Evolutionary conservation across 1,140 invertebrate species (phyloP).

Genomic region (Branchinecta lynchi): DNA sequence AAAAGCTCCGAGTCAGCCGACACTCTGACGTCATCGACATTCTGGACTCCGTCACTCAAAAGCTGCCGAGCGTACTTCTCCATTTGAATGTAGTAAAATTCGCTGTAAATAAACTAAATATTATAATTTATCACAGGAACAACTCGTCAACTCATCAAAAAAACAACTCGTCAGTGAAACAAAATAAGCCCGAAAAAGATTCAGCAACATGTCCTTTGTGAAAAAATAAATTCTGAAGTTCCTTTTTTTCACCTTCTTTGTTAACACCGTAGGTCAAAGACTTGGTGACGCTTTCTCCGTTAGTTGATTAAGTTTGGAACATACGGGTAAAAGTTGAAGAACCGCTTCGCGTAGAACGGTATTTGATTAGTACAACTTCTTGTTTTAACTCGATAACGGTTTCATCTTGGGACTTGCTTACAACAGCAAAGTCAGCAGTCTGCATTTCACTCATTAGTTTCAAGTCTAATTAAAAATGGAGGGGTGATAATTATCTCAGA

Average conservation of each 20-base stretch:
- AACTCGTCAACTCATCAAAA: no score
- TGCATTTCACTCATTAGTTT: conserved; percentile 7
- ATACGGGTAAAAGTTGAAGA: conserved; percentile 14
- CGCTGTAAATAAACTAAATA: conserved; percentile 50
- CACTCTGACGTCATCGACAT: conserved; percentile 79
- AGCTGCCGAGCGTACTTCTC: conserved; percentile 98
- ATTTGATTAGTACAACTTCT: background rate
- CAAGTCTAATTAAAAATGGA: background rate
- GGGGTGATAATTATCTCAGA: conserved; percentile 13
- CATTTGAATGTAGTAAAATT: conserved; percentile 99
- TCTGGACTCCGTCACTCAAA: conserved; percentile 87
- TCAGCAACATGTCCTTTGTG: no score
- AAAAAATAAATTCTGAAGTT: no score
- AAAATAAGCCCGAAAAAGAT: no score
- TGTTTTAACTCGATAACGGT: conserved; percentile 2
- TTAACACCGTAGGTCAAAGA: background rate
- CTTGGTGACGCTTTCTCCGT: background rate
- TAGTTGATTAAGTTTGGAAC: conserved; percentile 16
- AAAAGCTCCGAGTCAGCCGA: conserved; percentile 91
- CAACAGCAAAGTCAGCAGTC: conserved; percentile 10
- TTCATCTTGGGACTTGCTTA: conserved; percentile 5
- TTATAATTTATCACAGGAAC: no score
- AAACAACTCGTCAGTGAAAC: no score
- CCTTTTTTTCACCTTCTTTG: no score
- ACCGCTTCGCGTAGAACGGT: background rate